Evolutionary conservation across 2,797 vertebrate species (phyloP).

Genomic region (Typhlichthys subterraneus): DNA sequence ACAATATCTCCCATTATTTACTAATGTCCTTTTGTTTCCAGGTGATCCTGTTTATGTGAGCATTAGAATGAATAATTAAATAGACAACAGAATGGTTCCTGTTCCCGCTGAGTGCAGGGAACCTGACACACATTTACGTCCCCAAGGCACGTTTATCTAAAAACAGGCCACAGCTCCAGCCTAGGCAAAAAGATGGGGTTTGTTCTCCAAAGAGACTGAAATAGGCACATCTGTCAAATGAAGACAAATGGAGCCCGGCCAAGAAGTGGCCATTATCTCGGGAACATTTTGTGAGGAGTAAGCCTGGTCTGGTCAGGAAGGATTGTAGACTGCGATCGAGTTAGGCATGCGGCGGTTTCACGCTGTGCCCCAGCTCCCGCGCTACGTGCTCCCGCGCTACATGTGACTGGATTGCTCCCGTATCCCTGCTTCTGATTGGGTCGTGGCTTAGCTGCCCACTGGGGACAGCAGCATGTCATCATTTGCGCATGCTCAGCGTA

Average conservation of each 20-base stretch:
- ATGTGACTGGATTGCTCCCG: not conserved
- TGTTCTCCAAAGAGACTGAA: slow-evolving; percentile 8
- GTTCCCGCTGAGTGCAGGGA: not conserved
- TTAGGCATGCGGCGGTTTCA: slow-evolving; percentile 25
- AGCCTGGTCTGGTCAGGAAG: slow-evolving; percentile 39
- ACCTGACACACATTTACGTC: not conserved
- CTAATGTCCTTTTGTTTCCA: not conserved
- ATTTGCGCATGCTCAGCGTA: too few species aligned
- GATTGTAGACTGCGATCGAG: slow-evolving; percentile 39
- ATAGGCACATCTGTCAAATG: slow-evolving; percentile 19
- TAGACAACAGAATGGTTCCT: not conserved
- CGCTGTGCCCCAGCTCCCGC: not conserved
- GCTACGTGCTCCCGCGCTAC: not conserved
- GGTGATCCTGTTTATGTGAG: not conserved
- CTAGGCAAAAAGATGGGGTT: not conserved
- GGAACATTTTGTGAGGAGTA: slow-evolving; percentile 38
- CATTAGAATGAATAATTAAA: not conserved
- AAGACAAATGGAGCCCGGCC: slow-evolving; percentile 33
- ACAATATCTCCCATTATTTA: slow-evolving; percentile 2
- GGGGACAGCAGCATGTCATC: too few species aligned
- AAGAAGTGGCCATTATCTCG: slow-evolving; percentile 29
- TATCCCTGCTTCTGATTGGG: not conserved
- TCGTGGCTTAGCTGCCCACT: too few species aligned
- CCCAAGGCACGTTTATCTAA: not conserved
- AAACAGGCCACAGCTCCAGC: not conserved